Percentiles rank a stretch among this genome's conserved stretches.
Conservation (phyloP, 1,140 invertebrate genomes). For the Oscheius sp. region DNA sequence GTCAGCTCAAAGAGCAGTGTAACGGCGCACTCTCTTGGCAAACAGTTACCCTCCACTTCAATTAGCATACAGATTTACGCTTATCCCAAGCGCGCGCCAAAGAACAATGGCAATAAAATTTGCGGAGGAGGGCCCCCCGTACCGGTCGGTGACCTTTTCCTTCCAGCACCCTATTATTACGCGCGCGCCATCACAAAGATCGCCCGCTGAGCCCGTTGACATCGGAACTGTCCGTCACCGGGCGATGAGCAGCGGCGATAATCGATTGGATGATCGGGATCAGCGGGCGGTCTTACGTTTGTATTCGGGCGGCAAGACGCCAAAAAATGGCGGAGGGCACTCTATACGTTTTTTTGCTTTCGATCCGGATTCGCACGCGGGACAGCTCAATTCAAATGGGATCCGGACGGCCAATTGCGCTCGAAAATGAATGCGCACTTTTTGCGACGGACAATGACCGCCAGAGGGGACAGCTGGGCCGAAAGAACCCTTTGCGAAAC, state of each 20-base stretch:
- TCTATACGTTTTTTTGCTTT: no score
- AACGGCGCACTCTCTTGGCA: conserved; percentile 1
- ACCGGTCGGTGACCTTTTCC: neutral
- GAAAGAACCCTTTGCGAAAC: no score
- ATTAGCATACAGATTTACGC: conserved; percentile 6
- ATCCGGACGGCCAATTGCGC: neutral
- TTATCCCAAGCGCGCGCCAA: no score
- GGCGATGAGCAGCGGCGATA: no score
- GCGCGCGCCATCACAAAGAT: conserved; percentile 10
- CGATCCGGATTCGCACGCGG: no score
- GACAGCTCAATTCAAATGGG: conserved; percentile 9
- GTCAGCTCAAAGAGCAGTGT: neutral
- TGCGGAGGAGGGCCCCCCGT: neutral
- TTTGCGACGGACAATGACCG: no score
- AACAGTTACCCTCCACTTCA: conserved; percentile 4
- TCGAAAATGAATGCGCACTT: neutral
- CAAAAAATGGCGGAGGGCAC: no score
- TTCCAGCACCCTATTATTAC: neutral
- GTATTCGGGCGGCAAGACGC: no score
- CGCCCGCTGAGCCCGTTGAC: neutral
- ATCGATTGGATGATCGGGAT: no score
- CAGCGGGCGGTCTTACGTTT: no score
- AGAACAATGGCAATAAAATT: neutral
- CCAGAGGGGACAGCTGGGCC: no score
- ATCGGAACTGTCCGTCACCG: neutral